phyloP scores from a whole-genome alignment of 1,140 invertebrate species.

The Gerris buenoi region DNA sequence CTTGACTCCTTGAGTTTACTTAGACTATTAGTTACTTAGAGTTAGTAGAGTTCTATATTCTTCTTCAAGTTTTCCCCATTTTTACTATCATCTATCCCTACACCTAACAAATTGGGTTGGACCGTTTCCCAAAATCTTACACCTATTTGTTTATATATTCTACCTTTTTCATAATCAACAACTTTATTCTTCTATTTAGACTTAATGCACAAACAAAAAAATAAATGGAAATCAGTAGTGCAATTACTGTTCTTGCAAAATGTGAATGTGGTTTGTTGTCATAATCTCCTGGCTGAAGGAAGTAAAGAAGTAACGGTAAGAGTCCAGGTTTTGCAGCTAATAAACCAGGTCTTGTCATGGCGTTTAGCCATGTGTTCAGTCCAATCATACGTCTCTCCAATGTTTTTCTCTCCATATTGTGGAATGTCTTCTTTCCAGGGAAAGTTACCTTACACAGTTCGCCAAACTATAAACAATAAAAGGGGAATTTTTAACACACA shows the following conservation, averaged over 20 bases:
- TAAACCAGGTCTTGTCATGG: conserved; percentile 43
- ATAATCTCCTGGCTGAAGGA: conserved; percentile 47
- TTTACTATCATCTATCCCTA: too few relatives aligned
- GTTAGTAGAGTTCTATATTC: too few relatives aligned
- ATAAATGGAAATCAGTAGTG: not conserved
- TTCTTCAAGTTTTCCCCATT: too few relatives aligned
- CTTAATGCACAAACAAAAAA: not conserved
- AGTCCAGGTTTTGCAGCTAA: conserved; percentile 48
- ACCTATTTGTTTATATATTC: too few relatives aligned
- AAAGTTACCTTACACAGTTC: conserved; percentile 64
- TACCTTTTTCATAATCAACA: too few relatives aligned
- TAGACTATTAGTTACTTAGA: too few relatives aligned
- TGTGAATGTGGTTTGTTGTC: conserved; percentile 22
- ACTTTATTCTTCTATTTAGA: too few relatives aligned
- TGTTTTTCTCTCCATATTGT: conserved; percentile 76
- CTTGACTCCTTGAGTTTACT: too few relatives aligned
- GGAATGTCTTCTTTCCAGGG: conserved; percentile 85
- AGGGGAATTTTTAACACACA: too few relatives aligned
- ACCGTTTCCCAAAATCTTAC: too few relatives aligned
- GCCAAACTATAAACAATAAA: conserved; percentile 59
- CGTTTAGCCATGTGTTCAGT: conserved; percentile 68
- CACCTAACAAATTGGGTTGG: too few relatives aligned
- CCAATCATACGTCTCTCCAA: conserved; percentile 72
- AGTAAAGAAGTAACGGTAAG: conserved; percentile 49
- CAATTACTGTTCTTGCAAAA: conserved; percentile 39